Evolutionary conservation across 2,113 vertebrate genomes (phyloP).

Genomic region (Stegostoma tigrinum): DNA sequence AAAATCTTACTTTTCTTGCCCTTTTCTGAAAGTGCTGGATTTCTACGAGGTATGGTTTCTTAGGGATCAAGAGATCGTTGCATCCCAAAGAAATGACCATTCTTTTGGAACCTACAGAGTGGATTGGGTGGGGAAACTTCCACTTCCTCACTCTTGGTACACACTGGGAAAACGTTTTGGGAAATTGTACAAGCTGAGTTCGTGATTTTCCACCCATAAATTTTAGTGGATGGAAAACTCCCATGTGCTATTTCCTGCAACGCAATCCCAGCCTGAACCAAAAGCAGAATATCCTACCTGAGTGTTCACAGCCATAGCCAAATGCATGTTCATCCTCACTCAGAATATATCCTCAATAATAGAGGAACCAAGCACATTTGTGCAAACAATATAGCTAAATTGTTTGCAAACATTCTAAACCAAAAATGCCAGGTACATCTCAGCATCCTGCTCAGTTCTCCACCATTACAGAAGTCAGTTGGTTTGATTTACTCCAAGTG

Average conservation of each 20-base stretch:
- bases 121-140: slow-evolving; percentile 20
- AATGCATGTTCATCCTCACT: neutral
- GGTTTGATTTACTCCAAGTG: neutral
- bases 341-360: neutral
- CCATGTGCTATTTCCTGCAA: neutral
- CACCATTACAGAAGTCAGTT: neutral
- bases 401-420: neutral
- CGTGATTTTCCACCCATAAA: slow-evolving; percentile 26
- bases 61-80: neutral
- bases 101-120: neutral
- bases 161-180: neutral
- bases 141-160: slow-evolving; percentile 23
- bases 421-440: neutral
- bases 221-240: slow-evolving; percentile 15
- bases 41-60: neutral
- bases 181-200: slow-evolving; percentile 14
- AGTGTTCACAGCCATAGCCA: neutral
- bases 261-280: neutral
- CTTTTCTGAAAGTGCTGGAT: neutral
- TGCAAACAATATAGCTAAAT: neutral
- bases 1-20: neutral
- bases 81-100: neutral
- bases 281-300: neutral
- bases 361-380: neutral
- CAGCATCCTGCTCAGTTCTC: neutral